Percentiles rank a stretch among this genome's conserved stretches.
Conservation (phyloP, 2,797 vertebrate species). For the Hydrophis major region DNA sequence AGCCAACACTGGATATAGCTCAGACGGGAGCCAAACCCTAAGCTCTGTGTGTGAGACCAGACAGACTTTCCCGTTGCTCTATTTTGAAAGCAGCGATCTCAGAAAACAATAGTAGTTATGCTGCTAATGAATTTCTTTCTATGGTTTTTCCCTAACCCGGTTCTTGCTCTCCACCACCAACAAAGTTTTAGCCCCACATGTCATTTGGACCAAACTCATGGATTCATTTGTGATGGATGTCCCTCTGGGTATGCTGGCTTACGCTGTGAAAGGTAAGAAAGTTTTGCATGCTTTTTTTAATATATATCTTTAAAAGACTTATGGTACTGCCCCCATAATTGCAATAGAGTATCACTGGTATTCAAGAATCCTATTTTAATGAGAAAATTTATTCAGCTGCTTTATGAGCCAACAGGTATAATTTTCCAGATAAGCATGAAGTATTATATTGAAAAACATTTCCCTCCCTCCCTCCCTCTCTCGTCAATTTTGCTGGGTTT, state of each 20-base stretch:
- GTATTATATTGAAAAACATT: conserved; percentile 42
- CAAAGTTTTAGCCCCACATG: conserved; percentile 94
- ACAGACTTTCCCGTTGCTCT: conserved; percentile 47
- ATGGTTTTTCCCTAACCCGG: conserved; percentile 66
- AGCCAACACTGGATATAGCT: conserved; percentile 38
- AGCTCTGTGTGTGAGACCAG: conserved; percentile 73
- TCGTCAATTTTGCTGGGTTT: conserved; percentile 30
- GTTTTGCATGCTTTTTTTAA: neutral
- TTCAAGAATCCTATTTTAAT: neutral
- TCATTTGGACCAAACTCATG: conserved; percentile 75
- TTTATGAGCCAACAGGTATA: conserved; percentile 45
- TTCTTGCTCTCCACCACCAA: conserved; percentile 63
- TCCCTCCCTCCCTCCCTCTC: neutral
- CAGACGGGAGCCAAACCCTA: conserved; percentile 71
- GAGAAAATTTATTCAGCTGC: conserved; percentile 13
- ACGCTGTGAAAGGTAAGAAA: conserved; percentile 89
- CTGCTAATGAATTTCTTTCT: conserved; percentile 69
- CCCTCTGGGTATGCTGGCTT: conserved; percentile 80
- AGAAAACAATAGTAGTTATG: conserved; percentile 61
- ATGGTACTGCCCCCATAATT: neutral
- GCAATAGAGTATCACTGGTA: neutral
- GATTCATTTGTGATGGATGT: conserved; percentile 86
- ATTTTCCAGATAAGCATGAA: conserved; percentile 50
- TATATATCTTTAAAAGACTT: neutral
- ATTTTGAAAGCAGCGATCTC: conserved; percentile 52